A percentile compares a stretch with the other conserved stretches of the same genome.
These are phyloP conservation scores for Numenius phaeopus DNA, from an alignment of 2,797 vertebrate species.

Conservation along the genomic window DNA sequence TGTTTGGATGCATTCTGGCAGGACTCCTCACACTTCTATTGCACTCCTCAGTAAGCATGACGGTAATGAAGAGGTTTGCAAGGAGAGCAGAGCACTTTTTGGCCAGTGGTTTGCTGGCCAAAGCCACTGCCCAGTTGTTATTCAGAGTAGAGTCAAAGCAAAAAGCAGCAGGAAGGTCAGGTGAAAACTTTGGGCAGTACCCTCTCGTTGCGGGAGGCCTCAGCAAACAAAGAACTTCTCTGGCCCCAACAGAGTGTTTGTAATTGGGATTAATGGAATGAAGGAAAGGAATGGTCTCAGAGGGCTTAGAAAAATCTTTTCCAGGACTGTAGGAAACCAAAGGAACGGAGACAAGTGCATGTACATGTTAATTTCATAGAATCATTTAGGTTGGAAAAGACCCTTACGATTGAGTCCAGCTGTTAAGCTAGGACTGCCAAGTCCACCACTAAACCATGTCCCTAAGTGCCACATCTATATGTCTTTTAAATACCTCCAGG, in stretches of 20 bases:
- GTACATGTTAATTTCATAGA: background rate
- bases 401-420: background rate
- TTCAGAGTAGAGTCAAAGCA: background rate
- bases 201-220: background rate
- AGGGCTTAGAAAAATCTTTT: background rate
- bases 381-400: background rate
- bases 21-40: background rate
- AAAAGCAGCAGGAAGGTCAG: background rate
- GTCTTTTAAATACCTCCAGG: background rate
- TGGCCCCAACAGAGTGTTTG: background rate
- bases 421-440: background rate
- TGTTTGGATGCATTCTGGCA: background rate
- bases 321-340: background rate
- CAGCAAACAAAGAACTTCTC: background rate
- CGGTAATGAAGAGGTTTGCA: background rate
- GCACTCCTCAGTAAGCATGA: background rate
- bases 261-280: background rate
- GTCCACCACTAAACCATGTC: background rate
- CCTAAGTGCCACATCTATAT: background rate
- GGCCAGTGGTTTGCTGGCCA: background rate
- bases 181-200: background rate
- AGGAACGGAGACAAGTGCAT: rapidly evolving
- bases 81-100: background rate
- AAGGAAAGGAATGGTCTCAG: background rate
- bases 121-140: background rate